Percentiles rank a stretch among this genome's conserved stretches.
Conservation (phyloP, 2,888 invertebrate species). For the Pachymerium ferrugineum region DNA sequence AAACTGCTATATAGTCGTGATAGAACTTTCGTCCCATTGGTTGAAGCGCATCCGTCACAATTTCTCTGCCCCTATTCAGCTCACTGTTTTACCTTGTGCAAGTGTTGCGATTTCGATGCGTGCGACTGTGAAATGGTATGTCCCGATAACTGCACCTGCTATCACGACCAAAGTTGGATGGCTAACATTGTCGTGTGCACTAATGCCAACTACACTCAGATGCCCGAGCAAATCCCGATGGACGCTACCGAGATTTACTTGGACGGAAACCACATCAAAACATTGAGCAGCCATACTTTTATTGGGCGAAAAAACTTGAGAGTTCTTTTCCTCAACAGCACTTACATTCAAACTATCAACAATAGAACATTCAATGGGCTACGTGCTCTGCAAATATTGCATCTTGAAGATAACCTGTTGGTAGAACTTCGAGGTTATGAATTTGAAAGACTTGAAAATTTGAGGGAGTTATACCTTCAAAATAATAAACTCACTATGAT, state of each 20-base stretch:
- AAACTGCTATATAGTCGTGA: slow-evolving; percentile 71
- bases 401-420: slow-evolving; percentile 68
- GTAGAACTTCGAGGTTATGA: slow-evolving; percentile 68
- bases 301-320: slow-evolving; percentile 74
- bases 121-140: slow-evolving; percentile 92
- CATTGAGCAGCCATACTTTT: slow-evolving; percentile 73
- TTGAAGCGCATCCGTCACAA: slow-evolving; percentile 72
- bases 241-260: slow-evolving; percentile 81
- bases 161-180: slow-evolving; percentile 79
- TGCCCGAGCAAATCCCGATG: slow-evolving; percentile 82
- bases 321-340: slow-evolving; percentile 68
- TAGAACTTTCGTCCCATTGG: slow-evolving; percentile 64
- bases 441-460: slow-evolving; percentile 68
- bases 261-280: slow-evolving; percentile 73
- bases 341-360: slow-evolving; percentile 69
- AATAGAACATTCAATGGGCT: slow-evolving; percentile 81
- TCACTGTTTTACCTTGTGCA: slow-evolving; percentile 79
- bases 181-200: slow-evolving; percentile 81
- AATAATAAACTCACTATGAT: slow-evolving; percentile 65
- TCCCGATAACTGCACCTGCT: slow-evolving; percentile 79
- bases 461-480: slow-evolving; percentile 67
- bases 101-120: slow-evolving; percentile 85
- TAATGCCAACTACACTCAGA: slow-evolving; percentile 48
- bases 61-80: slow-evolving; percentile 78
- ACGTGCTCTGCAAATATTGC: slow-evolving; percentile 65